Conservation (phyloP, 2,888 invertebrate species). For the Antheraea yamamai region DNA sequence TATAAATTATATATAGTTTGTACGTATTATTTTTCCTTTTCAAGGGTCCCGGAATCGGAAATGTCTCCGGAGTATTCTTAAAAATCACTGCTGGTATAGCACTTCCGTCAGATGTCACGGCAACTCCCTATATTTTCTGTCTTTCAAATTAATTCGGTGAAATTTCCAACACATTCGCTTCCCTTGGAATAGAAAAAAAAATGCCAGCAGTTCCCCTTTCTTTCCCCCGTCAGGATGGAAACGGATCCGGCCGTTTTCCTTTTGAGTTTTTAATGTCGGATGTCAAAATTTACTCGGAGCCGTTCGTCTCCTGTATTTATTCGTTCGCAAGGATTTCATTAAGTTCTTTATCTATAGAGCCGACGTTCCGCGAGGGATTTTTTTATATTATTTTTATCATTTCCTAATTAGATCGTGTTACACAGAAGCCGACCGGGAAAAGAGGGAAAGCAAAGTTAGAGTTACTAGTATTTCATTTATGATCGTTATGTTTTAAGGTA, state of each 20-base stretch:
- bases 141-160: neutral
- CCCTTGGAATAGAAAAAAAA: neutral
- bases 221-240: neutral
- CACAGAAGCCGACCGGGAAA: neutral
- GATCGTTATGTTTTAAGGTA: neutral
- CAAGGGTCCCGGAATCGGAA: neutral
- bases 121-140: neutral
- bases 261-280: slow-evolving; percentile 12
- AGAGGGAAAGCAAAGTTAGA: neutral
- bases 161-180: neutral
- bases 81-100: neutral
- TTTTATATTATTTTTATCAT: neutral
- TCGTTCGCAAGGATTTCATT: neutral
- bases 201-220: neutral
- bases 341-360: neutral
- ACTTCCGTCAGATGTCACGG: neutral
- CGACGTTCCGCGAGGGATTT: neutral
- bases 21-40: neutral
- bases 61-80: neutral
- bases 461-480: neutral
- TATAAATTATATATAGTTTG: too few species aligned
- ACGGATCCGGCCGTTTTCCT: slow-evolving; percentile 12
- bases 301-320: neutral
- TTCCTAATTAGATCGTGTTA: neutral
- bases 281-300: slow-evolving; percentile 8